Conservation (phyloP, 2,888 invertebrate genomes). For the Syrista parreyssii region DNA sequence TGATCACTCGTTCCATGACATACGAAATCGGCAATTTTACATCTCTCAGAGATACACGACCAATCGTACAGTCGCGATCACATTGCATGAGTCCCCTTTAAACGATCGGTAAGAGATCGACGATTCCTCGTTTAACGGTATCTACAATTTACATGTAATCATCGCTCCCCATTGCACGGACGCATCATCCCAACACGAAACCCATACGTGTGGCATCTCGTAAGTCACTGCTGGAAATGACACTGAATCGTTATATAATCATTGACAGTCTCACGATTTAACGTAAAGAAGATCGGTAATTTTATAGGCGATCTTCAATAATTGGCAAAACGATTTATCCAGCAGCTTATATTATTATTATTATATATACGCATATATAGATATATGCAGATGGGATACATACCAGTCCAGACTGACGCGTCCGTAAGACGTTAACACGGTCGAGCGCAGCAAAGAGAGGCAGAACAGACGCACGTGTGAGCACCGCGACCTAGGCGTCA, state of each 20-base stretch:
- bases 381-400: neutral
- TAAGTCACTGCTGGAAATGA: neutral
- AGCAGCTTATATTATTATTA: neutral
- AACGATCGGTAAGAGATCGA: neutral
- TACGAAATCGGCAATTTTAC: neutral
- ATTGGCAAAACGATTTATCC: neutral
- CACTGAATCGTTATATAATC: neutral
- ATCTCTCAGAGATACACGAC: neutral
- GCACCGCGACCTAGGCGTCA: slow-evolving; percentile 37
- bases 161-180: neutral
- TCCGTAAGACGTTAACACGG: neutral
- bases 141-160: neutral
- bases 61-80: neutral
- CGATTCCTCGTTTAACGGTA: neutral
- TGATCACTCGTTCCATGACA: neutral
- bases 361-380: neutral
- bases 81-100: neutral
- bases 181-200: neutral
- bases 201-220: neutral
- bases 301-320: neutral
- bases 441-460: slow-evolving; percentile 21
- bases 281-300: neutral
- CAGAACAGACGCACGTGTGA: slow-evolving; percentile 38
- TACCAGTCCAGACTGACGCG: neutral
- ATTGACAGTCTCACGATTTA: neutral